Evolutionary conservation across 2,888 invertebrate genomes (phyloP).

Genomic region (Digitonthophagus gazella): DNA sequence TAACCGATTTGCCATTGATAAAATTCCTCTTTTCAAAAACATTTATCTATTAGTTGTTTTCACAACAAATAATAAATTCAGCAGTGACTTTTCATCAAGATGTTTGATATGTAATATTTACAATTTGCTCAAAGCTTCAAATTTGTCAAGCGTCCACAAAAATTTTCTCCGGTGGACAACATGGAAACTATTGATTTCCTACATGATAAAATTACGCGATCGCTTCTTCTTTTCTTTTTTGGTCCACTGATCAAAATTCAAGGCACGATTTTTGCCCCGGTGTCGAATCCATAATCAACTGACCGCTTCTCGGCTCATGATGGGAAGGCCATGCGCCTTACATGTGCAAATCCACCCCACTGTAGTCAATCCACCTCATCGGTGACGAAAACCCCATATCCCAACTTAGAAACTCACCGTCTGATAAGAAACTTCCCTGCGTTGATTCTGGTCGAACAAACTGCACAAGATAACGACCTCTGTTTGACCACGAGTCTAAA

Average conservation of each 20-base stretch:
- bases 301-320: background rate
- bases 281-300: background rate
- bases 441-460: constrained; percentile 3
- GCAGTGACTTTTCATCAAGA: too few species aligned
- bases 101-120: too few species aligned
- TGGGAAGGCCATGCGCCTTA: background rate
- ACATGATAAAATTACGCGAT: background rate
- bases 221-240: background rate
- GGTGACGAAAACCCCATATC: background rate
- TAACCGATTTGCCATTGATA: too few species aligned
- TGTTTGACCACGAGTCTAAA: too few species aligned
- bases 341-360: background rate
- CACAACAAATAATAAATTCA: too few species aligned
- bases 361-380: too few species aligned
- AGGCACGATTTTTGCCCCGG: background rate
- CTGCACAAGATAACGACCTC: constrained; percentile 1
- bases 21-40: too few species aligned
- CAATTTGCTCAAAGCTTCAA: too few species aligned
- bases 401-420: background rate
- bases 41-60: too few species aligned
- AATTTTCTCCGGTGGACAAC: background rate
- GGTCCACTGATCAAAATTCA: background rate
- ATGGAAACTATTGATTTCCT: background rate
- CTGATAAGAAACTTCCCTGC: background rate
- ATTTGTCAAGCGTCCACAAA: background rate